A percentile compares a stretch with the other conserved stretches of the same genome.
Conservation (phyloP, 2,888 invertebrate species). For the Phragmatobia fuliginosa region DNA sequence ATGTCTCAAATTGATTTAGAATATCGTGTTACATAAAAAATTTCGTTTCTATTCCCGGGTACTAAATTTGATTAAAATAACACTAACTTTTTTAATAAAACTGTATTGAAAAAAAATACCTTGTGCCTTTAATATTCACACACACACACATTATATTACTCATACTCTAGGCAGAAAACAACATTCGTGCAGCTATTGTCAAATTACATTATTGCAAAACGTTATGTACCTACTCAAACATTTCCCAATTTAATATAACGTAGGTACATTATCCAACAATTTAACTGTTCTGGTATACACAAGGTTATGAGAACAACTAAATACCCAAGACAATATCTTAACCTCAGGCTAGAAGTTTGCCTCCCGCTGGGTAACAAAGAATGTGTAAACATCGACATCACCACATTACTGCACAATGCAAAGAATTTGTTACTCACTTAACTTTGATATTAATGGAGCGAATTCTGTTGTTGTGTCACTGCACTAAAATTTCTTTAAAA, state of each 20-base stretch:
- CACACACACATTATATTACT: no score
- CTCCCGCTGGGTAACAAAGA: constrained; percentile 15
- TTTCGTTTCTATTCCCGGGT: no score
- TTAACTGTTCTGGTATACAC: constrained; percentile 6
- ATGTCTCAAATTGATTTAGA: no score
- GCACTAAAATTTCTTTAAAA: no score
- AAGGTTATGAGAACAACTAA: constrained; percentile 22
- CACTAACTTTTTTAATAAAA: no score
- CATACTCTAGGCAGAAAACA: no score
- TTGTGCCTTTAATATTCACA: no score
- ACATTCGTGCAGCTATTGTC: background rate
- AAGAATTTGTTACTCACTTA: background rate
- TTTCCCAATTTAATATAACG: background rate
- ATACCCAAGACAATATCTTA: constrained; percentile 27
- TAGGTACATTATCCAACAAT: constrained; percentile 4
- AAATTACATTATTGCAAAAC: background rate
- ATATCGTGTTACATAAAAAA: no score
- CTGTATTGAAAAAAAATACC: no score
- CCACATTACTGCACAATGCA: background rate
- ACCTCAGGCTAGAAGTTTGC: constrained; percentile 20
- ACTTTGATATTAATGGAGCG: background rate
- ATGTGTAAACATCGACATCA: constrained; percentile 18
- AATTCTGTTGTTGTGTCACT: no score
- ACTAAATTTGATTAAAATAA: no score
- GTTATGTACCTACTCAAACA: background rate